Evolutionary conservation across 2,797 vertebrate genomes (phyloP).

Genomic region (Chloroceryle inda): DNA sequence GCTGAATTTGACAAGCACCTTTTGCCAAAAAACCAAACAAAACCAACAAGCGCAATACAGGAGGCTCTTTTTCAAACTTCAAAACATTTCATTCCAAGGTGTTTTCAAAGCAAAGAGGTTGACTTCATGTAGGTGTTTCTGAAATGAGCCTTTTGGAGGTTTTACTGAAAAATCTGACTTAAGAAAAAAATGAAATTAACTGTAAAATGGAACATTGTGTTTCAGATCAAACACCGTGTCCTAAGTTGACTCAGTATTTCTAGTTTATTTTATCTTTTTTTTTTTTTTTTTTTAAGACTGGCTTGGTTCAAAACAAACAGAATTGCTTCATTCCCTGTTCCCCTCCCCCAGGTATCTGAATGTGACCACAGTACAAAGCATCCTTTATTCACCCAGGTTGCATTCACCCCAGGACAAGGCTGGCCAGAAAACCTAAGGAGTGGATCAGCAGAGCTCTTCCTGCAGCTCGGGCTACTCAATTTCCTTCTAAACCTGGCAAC

Average conservation of each 20-base stretch:
- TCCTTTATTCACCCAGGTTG: neutral
- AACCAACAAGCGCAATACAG: slow-evolving; percentile 24
- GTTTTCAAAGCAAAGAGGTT: slow-evolving; percentile 70
- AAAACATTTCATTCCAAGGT: slow-evolving; percentile 67
- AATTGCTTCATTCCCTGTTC: neutral
- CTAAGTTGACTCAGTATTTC: slow-evolving; percentile 38
- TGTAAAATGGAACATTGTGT: slow-evolving; percentile 58
- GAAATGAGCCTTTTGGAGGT: slow-evolving; percentile 69
- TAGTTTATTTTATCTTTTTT: neutral
- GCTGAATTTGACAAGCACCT: slow-evolving; percentile 34
- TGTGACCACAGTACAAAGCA: neutral
- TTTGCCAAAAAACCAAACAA: slow-evolving; percentile 64
- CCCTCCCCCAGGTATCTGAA: neutral
- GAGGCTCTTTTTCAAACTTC: slow-evolving; percentile 62
- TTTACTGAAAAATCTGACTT: slow-evolving; percentile 56
- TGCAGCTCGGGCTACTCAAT: neutral
- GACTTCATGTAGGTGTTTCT: slow-evolving; percentile 66
- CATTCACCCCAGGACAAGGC: neutral
- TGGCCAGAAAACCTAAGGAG: neutral
- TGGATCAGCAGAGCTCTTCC: neutral
- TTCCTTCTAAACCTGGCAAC: neutral
- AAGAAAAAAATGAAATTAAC: neutral
- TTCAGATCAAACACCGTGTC: slow-evolving; percentile 45
- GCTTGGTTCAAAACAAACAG: slow-evolving; percentile 40
- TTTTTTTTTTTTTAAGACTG: neutral